Evolutionary conservation across 2,888 invertebrate species (phyloP), one percentile per base, ranked within the genome.

Genomic region (Seira musarum): DNA sequence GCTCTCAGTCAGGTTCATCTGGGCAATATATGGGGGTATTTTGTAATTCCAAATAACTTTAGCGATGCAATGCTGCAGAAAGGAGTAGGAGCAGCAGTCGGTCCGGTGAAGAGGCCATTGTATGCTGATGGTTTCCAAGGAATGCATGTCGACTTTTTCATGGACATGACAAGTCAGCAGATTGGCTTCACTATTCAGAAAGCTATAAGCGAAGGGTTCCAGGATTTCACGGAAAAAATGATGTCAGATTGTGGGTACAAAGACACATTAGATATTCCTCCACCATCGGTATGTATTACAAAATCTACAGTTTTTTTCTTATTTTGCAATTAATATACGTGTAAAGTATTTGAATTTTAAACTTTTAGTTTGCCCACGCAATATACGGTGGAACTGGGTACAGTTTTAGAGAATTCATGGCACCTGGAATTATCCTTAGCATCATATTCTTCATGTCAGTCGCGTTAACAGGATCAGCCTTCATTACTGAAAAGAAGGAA

Each of bases 391-490:
- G 93, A 78, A 94, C 92, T 89, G 93, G 95, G 88, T 96, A 97
- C 1, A 96, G 95, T 15, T 98, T 98, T 88, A 97, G 97, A 0
- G 96, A 97, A 89, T 98, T 97, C 89, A 97, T 98, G 81, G 97
- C 97, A 15, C 97, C 97, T 61, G 97, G 97, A 85, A 96, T 98
- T 83, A 96, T 97, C 87, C 90, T 97, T 90, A 97, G 97, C 60
- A 97, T 97, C 89, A 97, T 97, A 1, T 98, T 97, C 91, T 97
- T 98, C 92, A 92, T 97, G 91, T 97, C 98, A 69, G 96, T 97
- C 8, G 97, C 97, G 0, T 90, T 98, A 83, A 98, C 98, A 1
- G 96, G 97, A 0, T 94, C 97, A 0, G 95, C 95, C 1, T 91
- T 97, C 85, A 96, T 96, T 87, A 95, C 96, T 87, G 96, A 96